These are phyloP conservation scores for Calycopis cecrops DNA, from an alignment of 1,140 invertebrate genomes.

Conservation along the genomic window DNA sequence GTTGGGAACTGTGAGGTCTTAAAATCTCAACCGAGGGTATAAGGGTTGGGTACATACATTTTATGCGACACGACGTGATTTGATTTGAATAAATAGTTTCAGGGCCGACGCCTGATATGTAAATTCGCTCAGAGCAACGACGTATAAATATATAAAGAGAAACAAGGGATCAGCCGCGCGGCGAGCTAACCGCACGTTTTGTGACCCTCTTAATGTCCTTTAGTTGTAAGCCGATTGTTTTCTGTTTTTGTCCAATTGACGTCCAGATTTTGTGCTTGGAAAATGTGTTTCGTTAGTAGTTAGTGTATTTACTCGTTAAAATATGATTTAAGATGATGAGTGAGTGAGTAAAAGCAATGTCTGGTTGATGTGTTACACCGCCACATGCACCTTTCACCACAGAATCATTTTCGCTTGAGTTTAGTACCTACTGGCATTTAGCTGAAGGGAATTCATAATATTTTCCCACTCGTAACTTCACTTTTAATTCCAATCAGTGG, in stretches of 20 bases:
- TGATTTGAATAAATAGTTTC: conserved; percentile 19
- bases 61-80: conserved; percentile 16
- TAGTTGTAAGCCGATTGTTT: conserved; percentile 5
- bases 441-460: too few species aligned
- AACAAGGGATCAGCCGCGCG: conserved; percentile 15
- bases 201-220: conserved; percentile 11
- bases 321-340: not conserved
- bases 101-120: conserved; percentile 13
- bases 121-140: conserved; percentile 10
- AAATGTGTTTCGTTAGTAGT: not conserved
- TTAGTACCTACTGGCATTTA: too few species aligned
- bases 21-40: conserved; percentile 3
- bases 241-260: not conserved
- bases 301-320: not conserved
- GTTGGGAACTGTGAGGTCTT: not conserved
- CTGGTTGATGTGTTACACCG: not conserved
- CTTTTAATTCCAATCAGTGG: too few species aligned
- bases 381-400: not conserved
- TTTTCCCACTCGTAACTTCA: too few species aligned
- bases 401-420: not conserved
- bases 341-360: not conserved
- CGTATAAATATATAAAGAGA: conserved; percentile 16
- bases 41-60: conserved; percentile 1
- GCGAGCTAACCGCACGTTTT: conserved; percentile 5
- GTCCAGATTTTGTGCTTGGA: too few species aligned